These are phyloP conservation scores for Conops quadrifasciatus DNA, from an alignment of 2,888 invertebrate genomes.

Conservation along the genomic window DNA sequence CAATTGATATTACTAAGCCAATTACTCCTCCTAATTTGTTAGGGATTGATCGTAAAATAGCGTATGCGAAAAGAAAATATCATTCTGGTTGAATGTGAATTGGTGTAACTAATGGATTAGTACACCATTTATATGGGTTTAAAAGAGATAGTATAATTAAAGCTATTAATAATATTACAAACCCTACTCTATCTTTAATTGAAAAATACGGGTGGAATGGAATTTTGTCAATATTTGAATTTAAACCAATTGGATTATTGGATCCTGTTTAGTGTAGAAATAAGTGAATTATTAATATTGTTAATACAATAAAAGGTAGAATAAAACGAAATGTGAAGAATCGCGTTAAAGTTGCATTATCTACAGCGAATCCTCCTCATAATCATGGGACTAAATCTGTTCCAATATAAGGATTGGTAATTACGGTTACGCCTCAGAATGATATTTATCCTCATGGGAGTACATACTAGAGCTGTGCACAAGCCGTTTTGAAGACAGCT, in stretches of 20 bases:
- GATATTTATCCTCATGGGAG: no score
- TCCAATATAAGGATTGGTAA: background rate
- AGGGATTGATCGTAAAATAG: background rate
- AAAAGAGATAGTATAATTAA: background rate
- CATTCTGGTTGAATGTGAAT: background rate
- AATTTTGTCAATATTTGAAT: background rate
- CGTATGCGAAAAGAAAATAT: no score
- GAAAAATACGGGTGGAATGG: no score
- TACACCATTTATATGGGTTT: background rate
- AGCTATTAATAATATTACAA: no score
- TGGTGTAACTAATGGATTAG: background rate
- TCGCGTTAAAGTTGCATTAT: constrained; percentile 79
- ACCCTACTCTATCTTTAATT: no score
- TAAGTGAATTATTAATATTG: background rate
- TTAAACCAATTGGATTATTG: background rate
- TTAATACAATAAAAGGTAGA: background rate
- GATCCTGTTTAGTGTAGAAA: background rate
- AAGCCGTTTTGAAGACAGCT: no score
- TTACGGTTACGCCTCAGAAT: no score
- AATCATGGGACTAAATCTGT: constrained; percentile 71
- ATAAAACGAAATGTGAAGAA: constrained; percentile 67
- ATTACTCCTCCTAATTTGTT: background rate
- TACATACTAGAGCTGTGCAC: no score
- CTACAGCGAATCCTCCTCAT: constrained; percentile 80
- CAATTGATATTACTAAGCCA: background rate